Percentiles rank a stretch among this genome's conserved stretches.
Evolutionary conservation across 2,797 vertebrate species (phyloP).

Genomic region (Sebastes ruberrimus): DNA sequence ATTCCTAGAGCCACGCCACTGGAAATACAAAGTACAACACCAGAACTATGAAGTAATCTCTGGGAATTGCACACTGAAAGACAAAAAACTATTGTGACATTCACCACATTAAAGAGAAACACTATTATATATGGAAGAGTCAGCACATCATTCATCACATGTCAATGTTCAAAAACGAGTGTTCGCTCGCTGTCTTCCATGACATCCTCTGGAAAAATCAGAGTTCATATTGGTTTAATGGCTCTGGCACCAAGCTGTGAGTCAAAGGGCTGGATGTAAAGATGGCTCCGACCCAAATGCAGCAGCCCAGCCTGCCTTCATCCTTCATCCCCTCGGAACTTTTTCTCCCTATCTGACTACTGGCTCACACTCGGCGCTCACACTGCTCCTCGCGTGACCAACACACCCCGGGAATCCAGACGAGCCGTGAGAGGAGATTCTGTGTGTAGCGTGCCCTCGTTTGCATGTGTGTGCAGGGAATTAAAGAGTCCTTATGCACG

Average conservation of each 20-base stretch:
- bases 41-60: not conserved
- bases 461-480: not conserved
- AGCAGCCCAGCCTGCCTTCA: conserved; percentile 27
- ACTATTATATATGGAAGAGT: not conserved
- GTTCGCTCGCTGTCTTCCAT: conserved; percentile 27
- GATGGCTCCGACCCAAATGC: conserved; percentile 38
- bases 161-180: not conserved
- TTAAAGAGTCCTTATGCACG: conserved; percentile 34
- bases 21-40: not conserved
- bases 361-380: conserved; percentile 40
- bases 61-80: not conserved
- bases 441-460: not conserved
- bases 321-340: conserved; percentile 26
- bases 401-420: conserved; percentile 53
- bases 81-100: not conserved
- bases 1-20: not conserved
- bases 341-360: conserved; percentile 22
- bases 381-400: conserved; percentile 53
- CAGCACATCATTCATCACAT: not conserved
- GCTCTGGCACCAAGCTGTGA: conserved; percentile 39
- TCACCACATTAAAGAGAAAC: not conserved
- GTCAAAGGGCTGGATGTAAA: conserved; percentile 57
- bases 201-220: conserved; percentile 45
- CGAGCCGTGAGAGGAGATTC: conserved; percentile 28
- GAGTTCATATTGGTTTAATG: conserved; percentile 33